Evolutionary conservation across 2,888 invertebrate species (phyloP), one percentile per base, ranked within the genome.

Genomic region (Platycheirus albimanus): DNA sequence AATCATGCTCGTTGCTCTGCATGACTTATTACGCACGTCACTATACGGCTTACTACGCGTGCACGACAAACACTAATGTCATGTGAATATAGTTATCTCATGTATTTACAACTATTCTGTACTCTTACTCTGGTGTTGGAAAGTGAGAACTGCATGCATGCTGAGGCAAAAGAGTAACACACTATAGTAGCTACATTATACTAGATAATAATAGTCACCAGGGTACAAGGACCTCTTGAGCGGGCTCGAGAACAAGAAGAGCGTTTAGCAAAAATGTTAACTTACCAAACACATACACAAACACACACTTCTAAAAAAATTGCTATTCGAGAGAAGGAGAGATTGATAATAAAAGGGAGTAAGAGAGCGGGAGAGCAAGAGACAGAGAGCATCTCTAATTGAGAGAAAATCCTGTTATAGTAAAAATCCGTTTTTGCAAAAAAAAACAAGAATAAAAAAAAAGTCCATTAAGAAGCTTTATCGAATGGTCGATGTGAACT

Each of bases 211-310:
- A 70, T 33, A 41, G 51, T 36, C 58, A 33, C 15, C 56, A 58
- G 69, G 64, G 83, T 78, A 83, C 78, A 83, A 78, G 83, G 72
- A 83, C 83, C 78, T 64, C 69, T 74, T 58, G 45, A 83, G 54
- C 61, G 61, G 66, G 38, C 72, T 63, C 15, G 1, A 43, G 30
- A 7, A 33, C 24, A 51, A 38, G 45, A 56, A 28, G 10, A 24
- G 47, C 45, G 54, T 47, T 69, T 52, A 63, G 30, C 28, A 20
- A 13, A 54, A 54, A 54, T 71, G 72, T 69, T 78, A 64, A 74
- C 56, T 69, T 64, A 43, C 51, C 3, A 20, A 20, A 5, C 6
- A 43, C 7, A 61, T 13, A 13, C 13, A 41, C 11, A 11, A 19
- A 61, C 28, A 43, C 24, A 15, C 38, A 41, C n/a, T n/a, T n/a